Percentiles rank a stretch among this genome's conserved stretches.
These are phyloP conservation scores for Pseudorectes ferrugineus DNA, from an alignment of 2,113 vertebrate genomes.

Conservation along the genomic window DNA sequence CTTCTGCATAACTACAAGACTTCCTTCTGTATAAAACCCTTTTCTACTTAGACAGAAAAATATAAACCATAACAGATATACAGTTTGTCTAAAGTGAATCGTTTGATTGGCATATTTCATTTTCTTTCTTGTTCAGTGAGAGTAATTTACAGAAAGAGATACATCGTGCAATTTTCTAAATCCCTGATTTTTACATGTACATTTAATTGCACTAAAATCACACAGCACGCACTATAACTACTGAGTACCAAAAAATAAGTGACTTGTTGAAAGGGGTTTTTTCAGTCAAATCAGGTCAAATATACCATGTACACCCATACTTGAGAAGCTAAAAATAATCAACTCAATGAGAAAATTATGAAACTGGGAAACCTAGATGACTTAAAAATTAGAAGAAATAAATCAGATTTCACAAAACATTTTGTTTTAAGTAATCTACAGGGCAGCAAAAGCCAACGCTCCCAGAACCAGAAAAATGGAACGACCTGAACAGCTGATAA, in stretches of 20 bases:
- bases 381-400: not conserved
- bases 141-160: not conserved
- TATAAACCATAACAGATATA: not conserved
- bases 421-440: not conserved
- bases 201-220: not conserved
- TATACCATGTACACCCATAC: not conserved
- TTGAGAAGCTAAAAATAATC: not conserved
- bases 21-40: not conserved
- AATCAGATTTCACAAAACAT: not conserved
- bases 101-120: not conserved
- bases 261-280: not conserved
- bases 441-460: not conserved
- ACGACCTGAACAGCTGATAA: not conserved
- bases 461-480: not conserved
- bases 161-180: not conserved
- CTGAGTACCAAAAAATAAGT: not conserved
- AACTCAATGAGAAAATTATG: not conserved
- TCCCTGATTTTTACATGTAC: not conserved
- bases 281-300: not conserved
- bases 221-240: not conserved
- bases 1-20: not conserved
- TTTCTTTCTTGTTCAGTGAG: not conserved
- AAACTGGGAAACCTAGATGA: not conserved
- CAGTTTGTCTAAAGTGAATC: not conserved
- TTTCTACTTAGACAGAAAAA: not conserved